phyloP scores from a whole-genome alignment of 2,888 invertebrate genomes.

The Tetheella fluctuosa region DNA sequence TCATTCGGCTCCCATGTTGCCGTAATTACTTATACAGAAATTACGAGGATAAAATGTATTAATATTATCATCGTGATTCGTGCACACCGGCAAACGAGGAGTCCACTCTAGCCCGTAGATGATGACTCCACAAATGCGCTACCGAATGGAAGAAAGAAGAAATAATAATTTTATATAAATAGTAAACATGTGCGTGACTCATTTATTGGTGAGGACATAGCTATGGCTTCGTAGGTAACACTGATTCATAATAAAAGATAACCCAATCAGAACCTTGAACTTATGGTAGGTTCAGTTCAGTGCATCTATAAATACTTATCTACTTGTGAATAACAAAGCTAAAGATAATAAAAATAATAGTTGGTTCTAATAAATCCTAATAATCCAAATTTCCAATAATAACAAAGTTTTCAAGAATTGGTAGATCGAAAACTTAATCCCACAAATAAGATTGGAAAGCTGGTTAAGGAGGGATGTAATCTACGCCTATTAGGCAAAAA shows the following conservation, averaged over 20 bases:
- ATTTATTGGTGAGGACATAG: slow-evolving; percentile 5
- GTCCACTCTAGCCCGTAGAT: background rate
- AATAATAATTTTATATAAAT: slow-evolving; percentile 1
- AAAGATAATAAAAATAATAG: background rate
- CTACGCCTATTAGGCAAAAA: too few species aligned
- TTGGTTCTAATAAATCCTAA: too few species aligned
- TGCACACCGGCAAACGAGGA: slow-evolving; percentile 24
- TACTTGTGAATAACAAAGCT: background rate
- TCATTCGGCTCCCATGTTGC: slow-evolving; percentile 55
- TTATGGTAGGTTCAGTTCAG: background rate
- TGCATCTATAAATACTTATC: background rate
- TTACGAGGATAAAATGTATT: slow-evolving; percentile 60
- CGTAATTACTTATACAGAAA: slow-evolving; percentile 73
- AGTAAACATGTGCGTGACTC: background rate
- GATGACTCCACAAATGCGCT: slow-evolving; percentile 11
- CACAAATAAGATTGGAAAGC: too few species aligned
- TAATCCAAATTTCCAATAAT: background rate
- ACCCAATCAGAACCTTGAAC: background rate
- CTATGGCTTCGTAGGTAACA: background rate
- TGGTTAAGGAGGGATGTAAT: too few species aligned
- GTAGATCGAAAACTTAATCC: too few species aligned
- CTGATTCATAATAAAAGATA: background rate
- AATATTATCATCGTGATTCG: slow-evolving; percentile 48
- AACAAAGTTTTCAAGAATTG: background rate
- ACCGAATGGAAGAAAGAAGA: background rate